Base-by-base conservation (phyloP, 2,113 vertebrate genomes). In the Cheilinus undulatus region DNA sequence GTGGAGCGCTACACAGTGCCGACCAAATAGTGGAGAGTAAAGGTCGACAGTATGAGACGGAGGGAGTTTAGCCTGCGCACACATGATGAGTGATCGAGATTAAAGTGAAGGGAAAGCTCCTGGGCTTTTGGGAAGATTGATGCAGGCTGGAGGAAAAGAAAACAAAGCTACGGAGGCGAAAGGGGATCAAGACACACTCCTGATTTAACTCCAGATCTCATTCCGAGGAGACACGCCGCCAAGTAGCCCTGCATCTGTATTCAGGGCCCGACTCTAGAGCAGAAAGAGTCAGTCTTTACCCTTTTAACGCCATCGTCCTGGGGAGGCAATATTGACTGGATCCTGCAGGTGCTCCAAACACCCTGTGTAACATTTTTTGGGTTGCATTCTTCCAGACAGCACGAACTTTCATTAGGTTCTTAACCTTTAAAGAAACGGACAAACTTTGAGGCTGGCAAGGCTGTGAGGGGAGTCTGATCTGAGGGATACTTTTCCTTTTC, bases 21-120 rank as follows among this genome's bases (percentile, higher is more conserved):
- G 86, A 85, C 77, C 77, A 87, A 90, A 88, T 27, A 77, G 69
- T n/a, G 38, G 77, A 38, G 77, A 73, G 78, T 71, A 84, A 84
- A 89, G 82, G 88, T 83, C 63, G 71, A 60, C 74, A 28, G 66
- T 34, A 62, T 46, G 74, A 77, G 74, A 83, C 48, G 67, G 50
- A 38, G 66, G 76, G 83, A 73, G 82, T 86, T 84, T 78, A 76
- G 84, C 69, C 40, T 50, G 53, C 4, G 15, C 68, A 69, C 68
- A 63, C 61, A 60, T 27, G 74, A 78, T 80, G 69, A 89, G 74
- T 73, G 88, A 82, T 46, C 45, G 69, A 79, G 82, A 86, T 87
- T 80, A 83, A 77, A 77, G 73, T 24, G 72, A 73, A 71, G 49
- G 46, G 48, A 73, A 48, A 24, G 45, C 83, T 62, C 70, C 30